phyloP scores from a whole-genome alignment of 30 jellyfish, hydroid and myxozoan species.

The Rhopilema esculentum region DNA sequence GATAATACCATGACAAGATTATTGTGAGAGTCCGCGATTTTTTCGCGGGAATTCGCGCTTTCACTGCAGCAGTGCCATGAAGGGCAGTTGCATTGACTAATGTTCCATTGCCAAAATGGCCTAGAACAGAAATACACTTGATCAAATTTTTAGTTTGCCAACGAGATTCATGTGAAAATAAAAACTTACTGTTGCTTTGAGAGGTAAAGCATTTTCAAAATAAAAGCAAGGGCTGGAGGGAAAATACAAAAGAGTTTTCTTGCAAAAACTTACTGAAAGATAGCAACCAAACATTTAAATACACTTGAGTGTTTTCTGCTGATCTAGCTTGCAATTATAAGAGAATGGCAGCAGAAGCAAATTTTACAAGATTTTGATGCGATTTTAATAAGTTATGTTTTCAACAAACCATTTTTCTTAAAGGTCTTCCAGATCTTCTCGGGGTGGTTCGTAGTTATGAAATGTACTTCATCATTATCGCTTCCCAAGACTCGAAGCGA shows the following conservation, averaged over 20 bases:
- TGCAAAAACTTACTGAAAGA: too few relatives aligned
- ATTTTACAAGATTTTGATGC: neutral
- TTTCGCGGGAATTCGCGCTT: constrained; percentile 84
- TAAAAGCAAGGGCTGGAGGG: too few relatives aligned
- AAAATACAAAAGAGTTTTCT: too few relatives aligned
- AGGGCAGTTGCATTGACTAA: constrained; percentile 85
- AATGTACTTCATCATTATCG: constrained; percentile 53
- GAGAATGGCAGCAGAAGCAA: too few relatives aligned
- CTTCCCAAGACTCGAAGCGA: constrained; percentile 75
- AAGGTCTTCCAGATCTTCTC: constrained; percentile 83
- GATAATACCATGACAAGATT: constrained; percentile 92
- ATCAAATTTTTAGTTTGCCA: neutral
- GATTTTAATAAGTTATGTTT: neutral
- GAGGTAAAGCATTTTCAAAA: too few relatives aligned
- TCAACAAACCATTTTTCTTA: constrained; percentile 69
- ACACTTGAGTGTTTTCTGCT: too few relatives aligned
- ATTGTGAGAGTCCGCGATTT: constrained; percentile 77
- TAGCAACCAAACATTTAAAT: too few relatives aligned
- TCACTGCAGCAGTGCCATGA: constrained; percentile 88
- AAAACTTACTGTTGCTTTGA: too few relatives aligned
- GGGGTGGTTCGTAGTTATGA: constrained; percentile 75
- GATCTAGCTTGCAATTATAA: too few relatives aligned
- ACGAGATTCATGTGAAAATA: too few relatives aligned
- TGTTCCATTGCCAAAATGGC: constrained; percentile 59
- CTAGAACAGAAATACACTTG: constrained; percentile 19